Base-by-base conservation (phyloP, 2,888 invertebrate species). In the Phalangium opilio region DNA sequence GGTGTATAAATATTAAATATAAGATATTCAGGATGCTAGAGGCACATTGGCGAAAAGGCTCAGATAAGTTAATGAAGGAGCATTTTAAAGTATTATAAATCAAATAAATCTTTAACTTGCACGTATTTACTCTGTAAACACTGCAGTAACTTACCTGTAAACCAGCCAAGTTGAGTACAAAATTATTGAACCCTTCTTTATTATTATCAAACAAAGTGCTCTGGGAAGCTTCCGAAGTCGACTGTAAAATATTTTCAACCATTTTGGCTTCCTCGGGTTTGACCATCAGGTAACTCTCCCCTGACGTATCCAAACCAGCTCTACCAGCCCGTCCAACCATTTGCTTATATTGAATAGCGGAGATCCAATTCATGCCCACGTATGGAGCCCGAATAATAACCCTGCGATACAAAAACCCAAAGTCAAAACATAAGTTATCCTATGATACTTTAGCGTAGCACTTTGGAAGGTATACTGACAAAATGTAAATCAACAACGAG, bases 281-380 rank as follows among this genome's bases (percentile, higher is more conserved):
- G 4, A 52, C 45, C 8, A 54, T 52, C 8, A 54, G 69, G 62
- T 90, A 81, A 63, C 90, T 89, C 62, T 93, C 91, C 35, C 87
- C 89, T 8, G 74, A 71, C 44, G 77, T 74, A 32, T 82, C 81
- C 55, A 86, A 72, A 1, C 93, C 93, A 1, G 91, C 84, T 50
- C 95, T 74, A 0, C 95, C 95, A 4, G 95, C 95, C 45, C 95
- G 71, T 1, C 95, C 95, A 45, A 78, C 77, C 95, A 96, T 96
- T 75, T 96, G 96, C 53, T 89, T 82, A 67, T 96, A 96, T 55
- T 77, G 76, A 54, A 80, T 79, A 19, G 81, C 70, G 43, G 77
- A 75, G 50, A 95, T 69, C 61, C 82, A 78, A 17, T 75, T 74
- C 34, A 72, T 70, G 0, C 84, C 93, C 40, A 91, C 75, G 59